A percentile compares a stretch with the other conserved stretches of the same genome.
phyloP scores from a whole-genome alignment of 2,113 vertebrate species.

The Carassius carassius region DNA sequence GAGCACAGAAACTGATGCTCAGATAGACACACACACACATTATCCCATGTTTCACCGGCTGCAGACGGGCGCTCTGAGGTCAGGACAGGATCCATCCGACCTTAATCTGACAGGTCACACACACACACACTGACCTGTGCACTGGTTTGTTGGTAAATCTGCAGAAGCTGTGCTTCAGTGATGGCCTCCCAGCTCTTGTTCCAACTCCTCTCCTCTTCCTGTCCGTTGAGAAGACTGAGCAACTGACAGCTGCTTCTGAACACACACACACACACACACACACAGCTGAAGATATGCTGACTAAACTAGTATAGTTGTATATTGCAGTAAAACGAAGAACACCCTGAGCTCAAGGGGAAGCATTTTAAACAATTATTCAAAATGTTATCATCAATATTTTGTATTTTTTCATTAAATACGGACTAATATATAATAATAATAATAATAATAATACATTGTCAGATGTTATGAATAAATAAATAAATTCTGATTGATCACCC shows the following conservation, averaged over 20 bases:
- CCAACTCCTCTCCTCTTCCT: conserved; percentile 85
- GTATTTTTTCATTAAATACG: too few relatives aligned
- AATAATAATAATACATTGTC: too few relatives aligned
- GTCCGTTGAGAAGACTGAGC: conserved; percentile 80
- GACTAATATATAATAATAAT: too few relatives aligned
- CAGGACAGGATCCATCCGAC: conserved; percentile 35
- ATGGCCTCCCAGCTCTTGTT: conserved; percentile 82
- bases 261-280: conserved; percentile 32
- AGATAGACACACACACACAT: not conserved
- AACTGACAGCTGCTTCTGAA: conserved; percentile 79
- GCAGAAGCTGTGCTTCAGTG: conserved; percentile 76
- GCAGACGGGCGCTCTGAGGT: not conserved
- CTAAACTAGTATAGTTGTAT: too few relatives aligned
- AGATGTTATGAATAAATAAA: too few relatives aligned
- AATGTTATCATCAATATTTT: not conserved
- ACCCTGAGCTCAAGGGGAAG: too few relatives aligned
- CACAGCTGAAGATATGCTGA: not conserved
- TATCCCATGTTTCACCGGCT: not conserved
- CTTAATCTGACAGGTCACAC: conserved; percentile 46
- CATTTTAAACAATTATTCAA: too few relatives aligned
- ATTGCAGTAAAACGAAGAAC: too few relatives aligned
- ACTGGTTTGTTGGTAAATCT: conserved; percentile 51
- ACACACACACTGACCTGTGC: conserved; percentile 65
- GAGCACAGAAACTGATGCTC: not conserved
- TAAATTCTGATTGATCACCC: too few relatives aligned